phyloP scores from a whole-genome alignment of 2,888 invertebrate genomes.

The Zeuzera pyrina region DNA sequence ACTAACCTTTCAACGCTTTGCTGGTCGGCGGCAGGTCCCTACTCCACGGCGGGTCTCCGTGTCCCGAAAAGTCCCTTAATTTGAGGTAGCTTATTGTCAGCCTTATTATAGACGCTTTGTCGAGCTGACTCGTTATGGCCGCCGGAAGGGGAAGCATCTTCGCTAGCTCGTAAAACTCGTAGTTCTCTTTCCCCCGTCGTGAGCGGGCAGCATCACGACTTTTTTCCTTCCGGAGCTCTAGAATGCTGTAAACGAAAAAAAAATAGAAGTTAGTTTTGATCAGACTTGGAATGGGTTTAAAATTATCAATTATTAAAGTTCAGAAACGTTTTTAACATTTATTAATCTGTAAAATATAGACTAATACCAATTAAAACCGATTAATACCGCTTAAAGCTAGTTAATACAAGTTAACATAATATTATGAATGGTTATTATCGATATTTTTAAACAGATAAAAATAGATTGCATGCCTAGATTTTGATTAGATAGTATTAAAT shows the following conservation, averaged over 20 bases:
- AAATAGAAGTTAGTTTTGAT: too few species aligned
- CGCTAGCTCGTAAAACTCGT: conserved; percentile 96
- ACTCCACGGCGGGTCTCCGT: conserved; percentile 97
- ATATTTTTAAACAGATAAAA: too few species aligned
- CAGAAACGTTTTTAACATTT: too few species aligned
- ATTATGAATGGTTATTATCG: too few species aligned
- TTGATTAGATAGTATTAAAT: too few species aligned
- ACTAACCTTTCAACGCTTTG: conserved; percentile 87
- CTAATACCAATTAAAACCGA: too few species aligned
- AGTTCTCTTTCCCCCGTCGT: conserved; percentile 94
- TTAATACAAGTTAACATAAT: too few species aligned
- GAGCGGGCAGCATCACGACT: conserved; percentile 94
- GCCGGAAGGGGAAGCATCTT: conserved; percentile 94
- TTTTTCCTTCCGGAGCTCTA: conserved; percentile 94
- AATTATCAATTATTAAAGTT: too few species aligned
- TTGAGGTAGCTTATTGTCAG: conserved; percentile 97
- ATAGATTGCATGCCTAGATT: too few species aligned
- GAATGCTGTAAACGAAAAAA: conserved; percentile 83
- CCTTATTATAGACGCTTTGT: conserved; percentile 96
- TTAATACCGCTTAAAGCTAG: too few species aligned
- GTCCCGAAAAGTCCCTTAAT: conserved; percentile 93
- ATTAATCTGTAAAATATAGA: too few species aligned
- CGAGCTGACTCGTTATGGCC: conserved; percentile 94
- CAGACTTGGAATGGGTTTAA: too few species aligned
- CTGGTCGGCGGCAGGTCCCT: conserved; percentile 84